Conservation (phyloP, 2,888 invertebrate genomes). For the Drosophila aldrichi region DNA sequence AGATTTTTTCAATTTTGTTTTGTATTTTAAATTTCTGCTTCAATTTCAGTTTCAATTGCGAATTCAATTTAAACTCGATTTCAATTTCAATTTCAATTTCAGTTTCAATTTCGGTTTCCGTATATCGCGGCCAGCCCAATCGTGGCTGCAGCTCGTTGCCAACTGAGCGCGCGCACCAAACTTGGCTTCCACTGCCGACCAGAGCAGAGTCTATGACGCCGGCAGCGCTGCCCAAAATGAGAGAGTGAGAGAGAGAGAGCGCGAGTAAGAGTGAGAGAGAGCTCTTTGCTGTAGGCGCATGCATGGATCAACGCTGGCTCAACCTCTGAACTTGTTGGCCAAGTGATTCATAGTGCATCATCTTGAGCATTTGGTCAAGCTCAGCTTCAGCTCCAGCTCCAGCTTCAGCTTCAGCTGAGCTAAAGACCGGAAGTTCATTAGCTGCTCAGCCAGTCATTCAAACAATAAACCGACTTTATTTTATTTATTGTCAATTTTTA, state of each 20-base stretch:
- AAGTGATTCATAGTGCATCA: conserved; percentile 38
- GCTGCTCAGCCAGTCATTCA: conserved; percentile 53
- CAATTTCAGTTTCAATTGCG: conserved; percentile 36
- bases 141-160: conserved; percentile 73
- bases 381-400: background rate
- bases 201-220: conserved; percentile 38
- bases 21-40: conserved; percentile 11
- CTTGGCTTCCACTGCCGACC: conserved; percentile 40
- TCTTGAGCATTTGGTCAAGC: background rate
- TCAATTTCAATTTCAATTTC: conserved; percentile 19
- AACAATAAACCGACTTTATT: conserved; percentile 59
- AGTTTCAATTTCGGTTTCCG: conserved; percentile 37
- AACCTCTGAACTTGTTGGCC: conserved; percentile 45
- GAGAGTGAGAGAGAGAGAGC: background rate
- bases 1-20: conserved; percentile 46
- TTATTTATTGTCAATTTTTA: conserved; percentile 68
- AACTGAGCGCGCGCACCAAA: conserved; percentile 63
- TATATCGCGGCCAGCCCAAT: conserved; percentile 70
- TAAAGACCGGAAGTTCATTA: conserved; percentile 70
- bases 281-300: background rate
- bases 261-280: conserved; percentile 2
- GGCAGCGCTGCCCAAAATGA: conserved; percentile 14
- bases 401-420: background rate
- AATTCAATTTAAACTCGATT: conserved; percentile 21
- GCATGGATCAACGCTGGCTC: conserved; percentile 1